These are phyloP conservation scores for Oasisia sp. DNA, from an alignment of 2,888 invertebrate genomes.

Conservation along the genomic window DNA sequence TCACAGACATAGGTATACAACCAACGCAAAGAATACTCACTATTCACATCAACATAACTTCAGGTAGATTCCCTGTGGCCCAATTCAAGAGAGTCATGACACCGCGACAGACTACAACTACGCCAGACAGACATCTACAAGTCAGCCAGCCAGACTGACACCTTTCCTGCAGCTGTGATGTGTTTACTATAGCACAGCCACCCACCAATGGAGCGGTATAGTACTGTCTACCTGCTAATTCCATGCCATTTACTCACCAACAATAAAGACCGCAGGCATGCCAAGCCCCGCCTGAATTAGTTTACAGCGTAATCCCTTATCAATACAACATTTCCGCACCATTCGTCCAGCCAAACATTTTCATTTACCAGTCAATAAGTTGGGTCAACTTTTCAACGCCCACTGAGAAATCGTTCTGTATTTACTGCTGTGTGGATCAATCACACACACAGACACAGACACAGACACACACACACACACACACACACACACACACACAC, in stretches of 20 bases:
- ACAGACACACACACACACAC: no score
- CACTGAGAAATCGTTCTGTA: not conserved
- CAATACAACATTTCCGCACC: constrained; percentile 3
- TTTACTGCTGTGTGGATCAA: not conserved
- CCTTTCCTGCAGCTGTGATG: not conserved
- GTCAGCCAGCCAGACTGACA: not conserved
- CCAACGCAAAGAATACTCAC: not conserved
- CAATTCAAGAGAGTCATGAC: not conserved
- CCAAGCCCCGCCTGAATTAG: not conserved
- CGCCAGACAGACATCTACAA: not conserved
- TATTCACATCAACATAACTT: not conserved
- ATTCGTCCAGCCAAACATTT: not conserved
- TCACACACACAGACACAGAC: not conserved
- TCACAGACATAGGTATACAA: no score
- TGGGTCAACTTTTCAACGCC: not conserved
- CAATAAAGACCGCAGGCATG: not conserved
- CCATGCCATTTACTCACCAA: not conserved
- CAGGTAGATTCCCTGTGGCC: not conserved
- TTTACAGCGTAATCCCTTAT: not conserved
- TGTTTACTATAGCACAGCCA: not conserved
- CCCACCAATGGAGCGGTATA: not conserved
- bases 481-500: no score
- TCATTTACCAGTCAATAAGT: not conserved
- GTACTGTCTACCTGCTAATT: not conserved
- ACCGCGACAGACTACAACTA: not conserved